Evolutionary conservation across 2,888 invertebrate species (phyloP).

Genomic region (Hoplodrina ambigua): DNA sequence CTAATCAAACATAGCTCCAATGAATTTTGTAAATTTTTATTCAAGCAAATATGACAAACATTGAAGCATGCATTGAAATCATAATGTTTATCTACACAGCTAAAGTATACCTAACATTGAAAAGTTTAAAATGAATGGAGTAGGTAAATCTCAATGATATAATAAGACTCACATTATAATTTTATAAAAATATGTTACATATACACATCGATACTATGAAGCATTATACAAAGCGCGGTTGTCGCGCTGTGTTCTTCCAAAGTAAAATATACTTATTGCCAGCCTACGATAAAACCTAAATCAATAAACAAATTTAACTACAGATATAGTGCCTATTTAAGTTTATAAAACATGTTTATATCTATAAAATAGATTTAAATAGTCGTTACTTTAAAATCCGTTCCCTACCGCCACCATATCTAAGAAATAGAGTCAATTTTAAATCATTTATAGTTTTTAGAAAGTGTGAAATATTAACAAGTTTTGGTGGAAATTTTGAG

Average conservation of each 20-base stretch:
- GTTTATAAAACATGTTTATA: conserved; percentile 70
- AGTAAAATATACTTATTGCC: conserved; percentile 66
- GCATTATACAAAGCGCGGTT: conserved; percentile 52
- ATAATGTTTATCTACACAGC: conserved; percentile 80
- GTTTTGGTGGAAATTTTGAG: conserved; percentile 56
- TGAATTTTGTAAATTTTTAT: conserved; percentile 82
- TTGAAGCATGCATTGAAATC: conserved; percentile 82
- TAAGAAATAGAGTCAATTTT: conserved; percentile 64
- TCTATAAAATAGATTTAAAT: conserved; percentile 76
- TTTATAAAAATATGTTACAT: conserved; percentile 78
- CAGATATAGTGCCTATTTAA: conserved; percentile 67
- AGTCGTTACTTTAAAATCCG: conserved; percentile 66
- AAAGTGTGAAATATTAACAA: conserved; percentile 56
- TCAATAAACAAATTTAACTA: conserved; percentile 64
- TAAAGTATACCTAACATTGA: conserved; percentile 67
- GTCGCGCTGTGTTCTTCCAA: conserved; percentile 47
- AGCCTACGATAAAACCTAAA: conserved; percentile 63
- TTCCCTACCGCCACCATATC: conserved; percentile 81
- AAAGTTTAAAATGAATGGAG: conserved; percentile 62
- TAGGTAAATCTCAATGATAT: conserved; percentile 63
- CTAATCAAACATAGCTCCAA: conserved; percentile 71
- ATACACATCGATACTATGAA: conserved; percentile 67
- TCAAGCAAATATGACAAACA: conserved; percentile 88
- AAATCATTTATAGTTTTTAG: conserved; percentile 51
- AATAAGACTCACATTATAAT: conserved; percentile 63